phyloP scores from a whole-genome alignment of 2,888 invertebrate species.

The Thera britannica region DNA sequence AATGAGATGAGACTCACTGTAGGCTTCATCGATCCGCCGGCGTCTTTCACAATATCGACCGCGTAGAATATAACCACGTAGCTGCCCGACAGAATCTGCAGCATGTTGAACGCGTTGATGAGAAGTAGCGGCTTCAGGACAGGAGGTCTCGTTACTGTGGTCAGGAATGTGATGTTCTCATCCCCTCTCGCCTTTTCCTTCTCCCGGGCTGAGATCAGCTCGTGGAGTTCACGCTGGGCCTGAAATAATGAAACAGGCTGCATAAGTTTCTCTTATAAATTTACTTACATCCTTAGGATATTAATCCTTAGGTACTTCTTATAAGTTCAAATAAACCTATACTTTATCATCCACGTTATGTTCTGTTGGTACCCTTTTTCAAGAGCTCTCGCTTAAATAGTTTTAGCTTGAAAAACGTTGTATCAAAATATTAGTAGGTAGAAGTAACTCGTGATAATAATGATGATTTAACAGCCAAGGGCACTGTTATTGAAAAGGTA shows the following conservation, averaged over 20 bases:
- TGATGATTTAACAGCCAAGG: too few species aligned
- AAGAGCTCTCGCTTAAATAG: too few species aligned
- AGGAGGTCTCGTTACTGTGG: constrained; percentile 82
- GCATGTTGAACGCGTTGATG: constrained; percentile 89
- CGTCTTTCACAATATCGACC: constrained; percentile 88
- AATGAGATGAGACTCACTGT: constrained; percentile 56
- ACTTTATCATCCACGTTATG: too few species aligned
- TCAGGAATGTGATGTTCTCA: constrained; percentile 79
- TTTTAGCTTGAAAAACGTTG: too few species aligned
- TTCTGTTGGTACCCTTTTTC: too few species aligned
- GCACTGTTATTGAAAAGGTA: background rate
- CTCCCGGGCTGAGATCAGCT: constrained; percentile 85
- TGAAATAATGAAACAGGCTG: constrained; percentile 45
- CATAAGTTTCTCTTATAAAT: background rate
- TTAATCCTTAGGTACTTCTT: too few species aligned
- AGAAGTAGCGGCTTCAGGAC: constrained; percentile 90
- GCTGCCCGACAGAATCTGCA: constrained; percentile 90
- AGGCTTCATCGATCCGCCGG: constrained; percentile 76
- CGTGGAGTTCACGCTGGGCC: constrained; percentile 87
- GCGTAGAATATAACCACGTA: constrained; percentile 92
- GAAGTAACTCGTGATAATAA: too few species aligned
- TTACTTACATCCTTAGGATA: too few species aligned
- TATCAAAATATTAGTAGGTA: too few species aligned
- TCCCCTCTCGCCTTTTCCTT: constrained; percentile 82
- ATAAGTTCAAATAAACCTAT: too few species aligned